phyloP scores from a whole-genome alignment of 2,113 vertebrate genomes.

The Ammodytes marinus region DNA sequence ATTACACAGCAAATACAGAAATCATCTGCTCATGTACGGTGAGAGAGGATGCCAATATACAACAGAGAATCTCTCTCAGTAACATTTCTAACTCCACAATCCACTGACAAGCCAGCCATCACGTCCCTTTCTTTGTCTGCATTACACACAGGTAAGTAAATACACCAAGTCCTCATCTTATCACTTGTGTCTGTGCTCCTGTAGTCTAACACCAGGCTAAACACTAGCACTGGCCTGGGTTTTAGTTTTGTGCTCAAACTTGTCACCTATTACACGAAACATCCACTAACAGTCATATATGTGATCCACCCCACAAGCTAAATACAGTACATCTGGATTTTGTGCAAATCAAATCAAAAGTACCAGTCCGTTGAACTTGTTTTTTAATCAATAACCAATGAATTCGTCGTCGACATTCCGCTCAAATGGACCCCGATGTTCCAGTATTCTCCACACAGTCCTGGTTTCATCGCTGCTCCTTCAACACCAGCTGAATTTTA shows the following conservation, averaged over 20 bases:
- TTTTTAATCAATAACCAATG: slow-evolving; percentile 34
- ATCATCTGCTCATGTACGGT: slow-evolving; percentile 39
- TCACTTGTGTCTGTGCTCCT: slow-evolving; percentile 46
- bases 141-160: slow-evolving; percentile 40
- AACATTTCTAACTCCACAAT: slow-evolving; percentile 36
- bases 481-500: not conserved
- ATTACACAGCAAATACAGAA: slow-evolving; percentile 58
- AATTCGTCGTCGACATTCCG: slow-evolving; percentile 53
- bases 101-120: slow-evolving; percentile 16
- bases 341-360: slow-evolving; percentile 76
- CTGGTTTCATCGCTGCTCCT: slow-evolving; percentile 16
- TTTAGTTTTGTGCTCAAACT: slow-evolving; percentile 68
- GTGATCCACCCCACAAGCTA: slow-evolving; percentile 63
- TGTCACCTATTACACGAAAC: slow-evolving; percentile 10
- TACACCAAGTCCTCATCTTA: slow-evolving; percentile 1
- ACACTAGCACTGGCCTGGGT: slow-evolving; percentile 28
- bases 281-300: slow-evolving; percentile 69
- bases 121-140: slow-evolving; percentile 27
- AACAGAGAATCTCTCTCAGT: slow-evolving; percentile 35
- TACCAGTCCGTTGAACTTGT: slow-evolving; percentile 34
- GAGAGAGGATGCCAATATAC: slow-evolving; percentile 49
- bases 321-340: slow-evolving; percentile 80
- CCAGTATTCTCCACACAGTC: not conserved
- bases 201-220: slow-evolving; percentile 32
- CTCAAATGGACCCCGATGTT: slow-evolving; percentile 18